Base-by-base conservation (phyloP, 2,797 vertebrate genomes). In the Etheostoma perlongum region DNA sequence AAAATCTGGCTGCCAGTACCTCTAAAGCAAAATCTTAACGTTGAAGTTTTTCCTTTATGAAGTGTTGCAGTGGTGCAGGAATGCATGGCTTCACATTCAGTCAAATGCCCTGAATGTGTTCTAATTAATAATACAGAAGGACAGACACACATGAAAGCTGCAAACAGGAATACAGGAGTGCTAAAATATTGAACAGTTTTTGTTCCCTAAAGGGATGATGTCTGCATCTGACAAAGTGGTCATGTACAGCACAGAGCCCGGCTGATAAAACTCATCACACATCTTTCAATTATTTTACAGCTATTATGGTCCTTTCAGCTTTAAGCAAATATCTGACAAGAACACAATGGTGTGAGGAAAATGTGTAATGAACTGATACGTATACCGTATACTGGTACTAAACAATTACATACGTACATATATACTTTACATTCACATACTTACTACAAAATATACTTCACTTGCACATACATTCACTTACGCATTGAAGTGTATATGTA, bases 101-200 rank as follows among this genome's bases (percentile, higher is more conserved):
- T 51, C 62, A 67, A 82, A 75, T 75, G 72, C 77, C 65, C 83
- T 61, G 65, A 81, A 88, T n/a, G 74, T 81, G 74, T 76, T 85
- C 53, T 23, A 25, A 83, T 93, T 64, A 94, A 92, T 93, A 89
- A 93, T 91, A 78, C 72, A 93, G 52, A 42, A 87, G 30, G 83
- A 85, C 79, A 89, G 82, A 82, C 83, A 89, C 85, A 90, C 89
- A 91, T 87, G 85, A 77, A 88, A 67, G 77, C 81, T 87, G 77
- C 65, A 79, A 83, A 88, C 61, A 51, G 84, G 76, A 86, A 83
- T 83, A 88, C 77, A 11, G 57, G 66, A 74, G 46, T 55, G 70
- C 90, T 94, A 58, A 93, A 93, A 90, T 89, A 93, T 92, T 66
- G 27, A 92, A 78, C 77, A 77, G 77, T 21, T 65, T 66, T 72